Base-by-base conservation (phyloP, 1,140 invertebrate genomes). In the Drosophila equinoxialis region DNA sequence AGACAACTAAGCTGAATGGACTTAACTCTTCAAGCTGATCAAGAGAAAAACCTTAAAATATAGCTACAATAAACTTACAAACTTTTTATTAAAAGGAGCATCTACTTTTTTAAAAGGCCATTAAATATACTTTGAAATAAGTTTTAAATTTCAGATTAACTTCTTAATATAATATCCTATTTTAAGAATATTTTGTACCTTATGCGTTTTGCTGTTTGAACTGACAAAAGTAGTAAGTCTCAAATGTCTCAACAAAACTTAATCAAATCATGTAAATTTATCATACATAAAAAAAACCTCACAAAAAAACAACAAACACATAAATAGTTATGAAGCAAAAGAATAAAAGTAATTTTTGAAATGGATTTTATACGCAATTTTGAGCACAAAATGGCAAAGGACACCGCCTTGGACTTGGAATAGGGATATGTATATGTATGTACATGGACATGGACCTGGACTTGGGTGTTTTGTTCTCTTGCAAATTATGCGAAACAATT, bases 401-500 rank as follows among this genome's bases (percentile, higher is more conserved):
- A 75, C 48, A 54, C 20, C 37, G 54, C 30, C 35, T 33, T 42
- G 39, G 26, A 23, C 66, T 65, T 11, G 48, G 62, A 6, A 42
- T 42, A 59, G 35, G 23, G 14, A 51, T 58, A 64, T 23, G 37
- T 60, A 51, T 70, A 2, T 26, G 2, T 20, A 23, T 71, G 74
- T 57, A 75, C 41, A 48, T 39, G 45, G 41, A 60, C 42, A 45
- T 57, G 48, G 63, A 42, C 45, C 54, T 48, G 23, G 35, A 42
- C 62, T 71, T 23, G 37, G 64, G 62, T 74, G 30, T 71, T 62
- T 67, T 79, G 65, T 67, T 68, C 71, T 81, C 72, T 62, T 86
- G 89, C 89, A 91, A 91, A 91, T 91, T 91, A 91, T 91, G 89
- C 90, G 89, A 91, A 91, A 83, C 81, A 85, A 91, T 91, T 91